Percentiles rank a stretch among this genome's conserved stretches.
These are phyloP conservation scores for Cydia fagiglandana DNA, from an alignment of 1,140 invertebrate genomes.

Conservation along the genomic window DNA sequence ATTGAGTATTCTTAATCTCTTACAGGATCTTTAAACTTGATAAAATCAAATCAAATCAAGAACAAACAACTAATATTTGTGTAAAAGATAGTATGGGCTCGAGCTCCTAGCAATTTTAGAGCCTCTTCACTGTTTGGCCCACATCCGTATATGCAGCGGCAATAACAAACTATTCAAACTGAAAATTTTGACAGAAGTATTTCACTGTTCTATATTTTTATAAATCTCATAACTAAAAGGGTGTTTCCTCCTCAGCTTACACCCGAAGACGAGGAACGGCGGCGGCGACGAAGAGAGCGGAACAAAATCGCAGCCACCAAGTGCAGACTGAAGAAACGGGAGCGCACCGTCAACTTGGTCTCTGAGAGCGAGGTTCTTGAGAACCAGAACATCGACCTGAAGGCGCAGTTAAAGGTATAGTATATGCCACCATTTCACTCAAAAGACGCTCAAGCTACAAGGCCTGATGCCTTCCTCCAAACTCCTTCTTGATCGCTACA, in stretches of 20 bases:
- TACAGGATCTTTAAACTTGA: not conserved
- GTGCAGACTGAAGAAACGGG: conserved; percentile 95
- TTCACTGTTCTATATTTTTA: not conserved
- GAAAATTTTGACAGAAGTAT: too few species aligned
- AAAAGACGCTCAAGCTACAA: too few species aligned
- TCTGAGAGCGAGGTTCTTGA: conserved; percentile 92
- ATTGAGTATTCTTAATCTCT: conserved; percentile 1
- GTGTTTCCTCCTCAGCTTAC: conserved; percentile 84
- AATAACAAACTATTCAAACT: too few species aligned
- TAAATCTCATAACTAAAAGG: not conserved
- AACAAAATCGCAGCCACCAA: conserved; percentile 98
- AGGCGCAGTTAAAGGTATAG: conserved; percentile 85
- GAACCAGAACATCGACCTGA: conserved; percentile 92
- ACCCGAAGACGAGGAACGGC: conserved; percentile 93
- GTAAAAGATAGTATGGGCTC: not conserved
- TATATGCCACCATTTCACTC: conserved; percentile 34
- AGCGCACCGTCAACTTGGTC: conserved; percentile 91
- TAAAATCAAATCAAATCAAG: too few species aligned
- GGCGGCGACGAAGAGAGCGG: conserved; percentile 89
- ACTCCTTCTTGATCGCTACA: too few species aligned
- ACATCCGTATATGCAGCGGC: too few species aligned
- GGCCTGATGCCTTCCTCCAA: too few species aligned
- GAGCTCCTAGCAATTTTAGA: too few species aligned
- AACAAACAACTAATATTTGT: not conserved
- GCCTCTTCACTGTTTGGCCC: too few species aligned